Base-by-base conservation (phyloP, 2,888 invertebrate species). In the Orthonychiurus folsomi region DNA sequence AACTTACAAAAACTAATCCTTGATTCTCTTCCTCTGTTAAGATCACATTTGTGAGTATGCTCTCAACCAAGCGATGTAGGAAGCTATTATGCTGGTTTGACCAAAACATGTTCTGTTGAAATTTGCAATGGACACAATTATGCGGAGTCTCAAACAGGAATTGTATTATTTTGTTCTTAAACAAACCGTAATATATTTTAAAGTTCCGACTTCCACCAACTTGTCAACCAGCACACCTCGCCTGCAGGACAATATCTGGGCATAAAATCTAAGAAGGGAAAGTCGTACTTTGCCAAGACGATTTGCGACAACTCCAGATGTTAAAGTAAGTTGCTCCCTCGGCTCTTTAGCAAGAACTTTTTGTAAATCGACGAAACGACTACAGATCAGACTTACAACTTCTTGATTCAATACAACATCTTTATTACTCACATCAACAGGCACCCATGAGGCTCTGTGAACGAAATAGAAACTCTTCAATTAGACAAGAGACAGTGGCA, bases 61-160 rank as follows among this genome's bases (percentile, higher is more conserved):
- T 68, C 59, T 64, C 69, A 63, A 72, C 69, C 54, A 69, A 65
- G 50, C 71, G 69, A 65, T 96, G 95, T 76, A 96, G 83, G 81
- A 96, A 94, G 82, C 93, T 95, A 81, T 96, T 95, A 88, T 92
- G 87, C 69, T 86, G 84, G 80, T 88, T 91, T 77, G 84, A 82
- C 80, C 93, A 91, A 82, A 93, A 89, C 79, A 95, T 82, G 78
- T 92, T 88, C 83, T 93, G n/a, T n/a, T n/a, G 79, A 74, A 88
- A 80, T 74, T 83, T 1, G 18, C n/a, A 50, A 25, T 48, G n/a
- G n/a, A n/a, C n/a, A n/a, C n/a, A n/a, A n/a, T n/a, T n/a, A n/a
- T n/a, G n/a, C n/a, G n/a, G n/a, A n/a, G n/a, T n/a, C n/a, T n/a
- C n/a, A n/a, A n/a, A n/a, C n/a, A n/a, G n/a, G n/a, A n/a, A n/a